Conservation (phyloP, 1,140 invertebrate species). For the Brachionus manjavacas region DNA sequence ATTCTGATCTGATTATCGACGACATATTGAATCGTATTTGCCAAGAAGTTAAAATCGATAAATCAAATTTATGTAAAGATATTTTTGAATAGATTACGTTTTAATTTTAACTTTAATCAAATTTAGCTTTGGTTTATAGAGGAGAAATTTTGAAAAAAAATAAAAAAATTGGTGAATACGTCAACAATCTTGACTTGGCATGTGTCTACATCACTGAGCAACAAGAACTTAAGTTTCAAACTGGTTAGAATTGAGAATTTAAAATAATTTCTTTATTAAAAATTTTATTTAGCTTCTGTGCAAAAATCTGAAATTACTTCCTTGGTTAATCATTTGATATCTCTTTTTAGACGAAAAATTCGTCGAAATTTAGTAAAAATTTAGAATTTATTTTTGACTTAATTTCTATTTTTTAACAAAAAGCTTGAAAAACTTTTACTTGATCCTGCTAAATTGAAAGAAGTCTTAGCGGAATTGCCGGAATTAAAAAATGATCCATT, state of each 20-base stretch:
- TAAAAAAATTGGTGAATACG: conserved; percentile 2
- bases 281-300: not conserved
- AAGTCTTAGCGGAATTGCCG: not conserved
- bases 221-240: not conserved
- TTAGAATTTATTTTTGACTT: not conserved
- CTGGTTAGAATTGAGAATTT: not conserved
- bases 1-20: not conserved
- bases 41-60: not conserved
- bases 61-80: conserved; percentile 21
- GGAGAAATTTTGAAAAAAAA: conserved; percentile 14
- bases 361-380: not conserved
- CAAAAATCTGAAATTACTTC: not conserved
- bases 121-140: conserved; percentile 5
- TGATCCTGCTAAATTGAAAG: not conserved
- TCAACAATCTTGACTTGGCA: not conserved
- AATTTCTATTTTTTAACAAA: not conserved
- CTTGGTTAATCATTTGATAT: not conserved
- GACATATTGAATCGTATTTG: not conserved
- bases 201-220: not conserved
- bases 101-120: not conserved
- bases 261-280: no score
- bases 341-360: not conserved
- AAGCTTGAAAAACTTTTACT: conserved; percentile 4
- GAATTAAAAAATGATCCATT: conserved; percentile 16
- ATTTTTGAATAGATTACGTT: not conserved